Conservation (phyloP, 2,888 invertebrate species). For the Villa cingulata region DNA sequence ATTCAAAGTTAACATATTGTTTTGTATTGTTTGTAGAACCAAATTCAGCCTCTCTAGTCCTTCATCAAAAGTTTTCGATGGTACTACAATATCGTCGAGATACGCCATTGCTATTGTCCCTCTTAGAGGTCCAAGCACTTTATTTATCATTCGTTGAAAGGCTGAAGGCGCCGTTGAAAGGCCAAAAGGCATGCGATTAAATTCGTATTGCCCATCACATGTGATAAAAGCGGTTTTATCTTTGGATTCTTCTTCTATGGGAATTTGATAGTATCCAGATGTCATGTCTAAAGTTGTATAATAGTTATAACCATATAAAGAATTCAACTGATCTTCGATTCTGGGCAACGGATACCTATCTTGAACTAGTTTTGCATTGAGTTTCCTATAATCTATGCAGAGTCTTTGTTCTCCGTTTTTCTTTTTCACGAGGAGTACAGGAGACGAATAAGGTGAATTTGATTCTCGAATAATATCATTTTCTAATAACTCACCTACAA, state of each 20-base stretch:
- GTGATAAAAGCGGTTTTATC: constrained; percentile 19
- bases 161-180: constrained; percentile 20
- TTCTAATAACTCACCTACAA: constrained; percentile 14
- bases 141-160: constrained; percentile 21
- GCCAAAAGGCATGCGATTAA: constrained; percentile 23
- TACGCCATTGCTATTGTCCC: constrained; percentile 15
- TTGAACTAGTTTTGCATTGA: constrained; percentile 22
- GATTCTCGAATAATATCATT: constrained; percentile 18
- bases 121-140: too few relatives aligned
- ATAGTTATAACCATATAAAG: constrained; percentile 15
- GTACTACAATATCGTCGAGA: constrained; percentile 19
- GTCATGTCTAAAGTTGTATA: constrained; percentile 21
- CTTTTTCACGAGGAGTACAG: constrained; percentile 16
- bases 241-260: constrained; percentile 14
- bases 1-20: constrained; percentile 8
- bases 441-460: constrained; percentile 17
- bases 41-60: neutral
- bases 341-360: constrained; percentile 23
- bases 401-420: constrained; percentile 18
- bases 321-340: constrained; percentile 22
- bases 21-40: constrained; percentile 1
- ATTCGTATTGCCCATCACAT: too few relatives aligned
- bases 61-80: constrained; percentile 13
- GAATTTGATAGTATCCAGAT: constrained; percentile 14
- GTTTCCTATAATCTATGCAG: constrained; percentile 19